A percentile compares a stretch with the other conserved stretches of the same genome.
Conservation (phyloP, 2,113 vertebrate species). For the Equus przewalskii region DNA sequence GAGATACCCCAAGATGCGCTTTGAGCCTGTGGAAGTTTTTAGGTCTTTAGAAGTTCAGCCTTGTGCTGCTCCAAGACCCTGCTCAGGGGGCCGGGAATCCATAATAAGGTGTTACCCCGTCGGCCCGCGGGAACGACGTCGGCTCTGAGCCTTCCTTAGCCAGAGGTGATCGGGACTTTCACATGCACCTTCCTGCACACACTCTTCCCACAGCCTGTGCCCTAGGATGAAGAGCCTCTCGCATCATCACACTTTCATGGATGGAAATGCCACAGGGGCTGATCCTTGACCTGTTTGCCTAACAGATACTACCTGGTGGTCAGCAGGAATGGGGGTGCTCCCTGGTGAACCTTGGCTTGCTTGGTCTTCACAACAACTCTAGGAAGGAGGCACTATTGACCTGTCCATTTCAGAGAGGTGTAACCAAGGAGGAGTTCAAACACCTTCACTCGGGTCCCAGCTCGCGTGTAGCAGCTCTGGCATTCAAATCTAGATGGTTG, state of each 20-base stretch:
- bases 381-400: background rate
- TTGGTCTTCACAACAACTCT: no score
- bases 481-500: accelerated
- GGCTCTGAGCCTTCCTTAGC: background rate
- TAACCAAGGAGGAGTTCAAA: background rate
- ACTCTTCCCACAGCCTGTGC: background rate
- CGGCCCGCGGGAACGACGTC: background rate
- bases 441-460: no score
- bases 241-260: accelerated
- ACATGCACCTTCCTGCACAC: background rate
- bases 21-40: background rate
- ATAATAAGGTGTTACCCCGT: background rate
- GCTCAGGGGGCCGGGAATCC: background rate
- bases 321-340: no score
- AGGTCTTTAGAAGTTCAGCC: background rate
- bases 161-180: background rate
- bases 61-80: background rate
- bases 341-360: accelerated
- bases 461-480: background rate
- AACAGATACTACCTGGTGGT: background rate
- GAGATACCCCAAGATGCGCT: background rate
- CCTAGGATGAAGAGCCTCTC: accelerated
- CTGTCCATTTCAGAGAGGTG: background rate
- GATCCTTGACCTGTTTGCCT: accelerated
- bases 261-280: accelerated